Evolutionary conservation across 2,797 vertebrate species (phyloP).

Genomic region (Atherinosoma microstoma): DNA sequence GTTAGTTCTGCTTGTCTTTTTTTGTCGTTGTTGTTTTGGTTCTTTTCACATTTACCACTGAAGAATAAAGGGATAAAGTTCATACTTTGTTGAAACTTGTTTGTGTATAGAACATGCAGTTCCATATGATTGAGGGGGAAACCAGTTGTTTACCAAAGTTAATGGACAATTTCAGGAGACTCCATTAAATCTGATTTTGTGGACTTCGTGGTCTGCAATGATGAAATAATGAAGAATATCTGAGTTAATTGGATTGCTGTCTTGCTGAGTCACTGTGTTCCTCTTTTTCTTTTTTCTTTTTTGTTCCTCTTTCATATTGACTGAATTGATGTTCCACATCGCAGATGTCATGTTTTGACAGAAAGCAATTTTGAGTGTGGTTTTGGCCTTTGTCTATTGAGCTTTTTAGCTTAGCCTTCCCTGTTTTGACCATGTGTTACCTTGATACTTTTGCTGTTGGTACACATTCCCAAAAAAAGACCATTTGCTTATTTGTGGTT

Average conservation of each 20-base stretch:
- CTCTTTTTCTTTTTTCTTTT: neutral
- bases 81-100: neutral
- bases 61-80: neutral
- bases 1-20: neutral
- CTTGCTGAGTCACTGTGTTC: slow-evolving; percentile 5
- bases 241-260: slow-evolving; percentile 3
- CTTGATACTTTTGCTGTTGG: neutral
- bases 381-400: slow-evolving; percentile 16
- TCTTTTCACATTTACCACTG: neutral
- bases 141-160: neutral
- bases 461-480: neutral
- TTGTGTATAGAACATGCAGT: neutral
- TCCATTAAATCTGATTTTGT: neutral
- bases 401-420: slow-evolving; percentile 16
- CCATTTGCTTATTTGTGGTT: neutral
- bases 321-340: slow-evolving; percentile 16
- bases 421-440: slow-evolving; percentile 11
- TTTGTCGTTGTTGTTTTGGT: neutral
- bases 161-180: neutral
- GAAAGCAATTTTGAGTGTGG: slow-evolving; percentile 1
- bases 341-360: slow-evolving; percentile 19
- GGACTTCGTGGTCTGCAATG: neutral
- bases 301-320: slow-evolving; percentile 2
- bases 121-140: neutral
- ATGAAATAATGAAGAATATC: neutral